These are phyloP conservation scores for Stenoptilia bipunctidactyla DNA, from an alignment of 2,888 invertebrate species.

Conservation along the genomic window DNA sequence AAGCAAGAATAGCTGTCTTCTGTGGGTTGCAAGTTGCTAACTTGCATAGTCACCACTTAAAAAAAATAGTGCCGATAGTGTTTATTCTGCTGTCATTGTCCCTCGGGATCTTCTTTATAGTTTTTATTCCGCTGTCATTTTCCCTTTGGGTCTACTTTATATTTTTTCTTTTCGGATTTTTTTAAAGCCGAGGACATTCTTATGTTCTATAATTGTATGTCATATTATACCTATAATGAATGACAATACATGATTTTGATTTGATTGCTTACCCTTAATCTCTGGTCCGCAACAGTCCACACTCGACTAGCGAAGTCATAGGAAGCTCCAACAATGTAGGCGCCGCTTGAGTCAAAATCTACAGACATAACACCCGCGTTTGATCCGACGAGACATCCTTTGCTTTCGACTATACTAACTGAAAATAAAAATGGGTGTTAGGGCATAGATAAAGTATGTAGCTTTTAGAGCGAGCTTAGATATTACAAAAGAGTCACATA, in stretches of 20 bases:
- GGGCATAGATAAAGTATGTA: too few relatives aligned
- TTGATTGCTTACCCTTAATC: constrained; percentile 82
- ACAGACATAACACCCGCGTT: constrained; percentile 97
- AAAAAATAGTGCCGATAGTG: too few relatives aligned
- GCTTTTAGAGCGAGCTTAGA: too few relatives aligned
- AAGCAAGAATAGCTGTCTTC: too few relatives aligned
- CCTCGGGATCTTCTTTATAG: too few relatives aligned
- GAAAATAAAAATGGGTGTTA: constrained; percentile 21
- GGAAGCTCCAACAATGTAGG: constrained; percentile 90
- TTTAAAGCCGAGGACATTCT: background rate
- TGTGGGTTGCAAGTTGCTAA: too few relatives aligned
- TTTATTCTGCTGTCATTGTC: too few relatives aligned
- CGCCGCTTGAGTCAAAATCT: constrained; percentile 94
- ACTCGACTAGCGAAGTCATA: constrained; percentile 97
- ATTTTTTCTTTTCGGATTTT: background rate
- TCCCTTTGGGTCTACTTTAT: background rate
- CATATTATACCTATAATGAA: background rate
- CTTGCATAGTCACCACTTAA: too few relatives aligned
- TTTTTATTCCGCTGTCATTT: background rate
- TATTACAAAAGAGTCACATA: too few relatives aligned
- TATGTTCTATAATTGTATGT: background rate
- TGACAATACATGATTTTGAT: background rate
- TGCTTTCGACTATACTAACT: constrained; percentile 76
- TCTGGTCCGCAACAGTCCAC: constrained; percentile 93
- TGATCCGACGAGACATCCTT: constrained; percentile 89